Evolutionary conservation across 1,140 invertebrate genomes (phyloP).

Genomic region (Phymorhynchus buccinoides): DNA sequence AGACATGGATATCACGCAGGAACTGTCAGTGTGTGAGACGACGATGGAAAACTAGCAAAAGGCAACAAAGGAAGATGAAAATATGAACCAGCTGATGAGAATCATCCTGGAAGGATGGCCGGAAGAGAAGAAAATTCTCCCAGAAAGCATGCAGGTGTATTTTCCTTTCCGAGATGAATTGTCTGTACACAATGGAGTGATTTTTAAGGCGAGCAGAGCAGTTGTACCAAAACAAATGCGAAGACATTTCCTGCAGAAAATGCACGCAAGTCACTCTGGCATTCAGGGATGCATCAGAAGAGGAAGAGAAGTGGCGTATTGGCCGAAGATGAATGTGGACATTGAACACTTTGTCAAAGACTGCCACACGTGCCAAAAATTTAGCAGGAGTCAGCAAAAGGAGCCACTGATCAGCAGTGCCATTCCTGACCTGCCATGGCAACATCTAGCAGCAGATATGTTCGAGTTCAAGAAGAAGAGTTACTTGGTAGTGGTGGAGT

Average conservation of each 20-base stretch:
- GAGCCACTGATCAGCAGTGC: neutral
- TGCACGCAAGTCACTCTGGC: slow-evolving; percentile 31
- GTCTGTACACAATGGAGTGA: slow-evolving; percentile 4
- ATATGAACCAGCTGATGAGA: neutral
- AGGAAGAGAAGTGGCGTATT: neutral
- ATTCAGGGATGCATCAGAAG: slow-evolving; percentile 12
- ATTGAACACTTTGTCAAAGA: neutral
- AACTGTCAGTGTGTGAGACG: neutral
- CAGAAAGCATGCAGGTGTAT: neutral
- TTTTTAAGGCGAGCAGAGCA: slow-evolving; percentile 30
- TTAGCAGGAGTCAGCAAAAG: neutral
- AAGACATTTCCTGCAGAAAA: neutral
- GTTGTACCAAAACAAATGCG: slow-evolving; percentile 12
- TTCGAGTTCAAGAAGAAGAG: neutral
- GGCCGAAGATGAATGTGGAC: neutral
- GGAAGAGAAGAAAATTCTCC: slow-evolving; percentile 1
- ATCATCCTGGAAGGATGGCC: slow-evolving; percentile 16
- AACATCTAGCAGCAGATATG: neutral
- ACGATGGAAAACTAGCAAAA: neutral
- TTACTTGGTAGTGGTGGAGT: neutral
- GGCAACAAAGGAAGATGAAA: slow-evolving; percentile 11
- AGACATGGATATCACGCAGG: neutral
- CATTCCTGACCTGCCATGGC: neutral
- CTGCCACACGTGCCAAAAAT: neutral
- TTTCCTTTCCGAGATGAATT: neutral